Base-by-base conservation (phyloP, 1,140 invertebrate species). In the Choristoneura fumiferana region DNA sequence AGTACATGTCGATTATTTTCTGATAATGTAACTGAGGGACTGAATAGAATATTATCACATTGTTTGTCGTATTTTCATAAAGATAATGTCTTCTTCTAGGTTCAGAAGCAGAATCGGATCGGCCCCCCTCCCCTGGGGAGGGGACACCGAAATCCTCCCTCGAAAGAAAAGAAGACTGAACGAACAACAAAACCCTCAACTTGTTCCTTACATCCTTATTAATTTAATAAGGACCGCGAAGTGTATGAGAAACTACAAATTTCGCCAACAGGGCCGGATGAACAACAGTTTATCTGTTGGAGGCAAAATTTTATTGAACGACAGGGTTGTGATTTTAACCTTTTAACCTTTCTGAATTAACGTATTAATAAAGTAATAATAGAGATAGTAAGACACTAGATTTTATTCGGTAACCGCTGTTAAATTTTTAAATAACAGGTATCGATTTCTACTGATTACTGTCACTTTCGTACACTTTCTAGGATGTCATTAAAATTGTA, bases 131-230 rank as follows among this genome's bases (percentile, higher is more conserved):
- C 8, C 66, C 75, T 0, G 36, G 33, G 17, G 80, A 81, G 56
- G 81, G 56, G 52, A 63, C 69, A 45, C 58, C 71, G 69, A 81
- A 84, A 73, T 73, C 78, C 63, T 67, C 69, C 17, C 22, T 54
- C 55, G 74, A 78, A 18, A 87, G 83, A 60, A 87, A 87, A 84
- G 71, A 87, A 87, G 84, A 87, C 84, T 87, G 84, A 87, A 73
- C 34, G 57, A 76, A 29, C 8, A 10, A 35, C 8, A 17, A 39
- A 12, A n/a, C n/a, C n/a, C n/a, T n/a, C 12, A 33, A 29, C 43
- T 1, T 29, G 22, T 22, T 49, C 22, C 22, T 49, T 13, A 12
- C 22, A 29, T 29, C 22, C 22, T 29, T 29, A 29, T 29, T 29
- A 4, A 49, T 1, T 33, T 18, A 22, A 33, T 33, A 45, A 5